phyloP scores from a whole-genome alignment of 1,140 invertebrate species.

The Formica selysi region DNA sequence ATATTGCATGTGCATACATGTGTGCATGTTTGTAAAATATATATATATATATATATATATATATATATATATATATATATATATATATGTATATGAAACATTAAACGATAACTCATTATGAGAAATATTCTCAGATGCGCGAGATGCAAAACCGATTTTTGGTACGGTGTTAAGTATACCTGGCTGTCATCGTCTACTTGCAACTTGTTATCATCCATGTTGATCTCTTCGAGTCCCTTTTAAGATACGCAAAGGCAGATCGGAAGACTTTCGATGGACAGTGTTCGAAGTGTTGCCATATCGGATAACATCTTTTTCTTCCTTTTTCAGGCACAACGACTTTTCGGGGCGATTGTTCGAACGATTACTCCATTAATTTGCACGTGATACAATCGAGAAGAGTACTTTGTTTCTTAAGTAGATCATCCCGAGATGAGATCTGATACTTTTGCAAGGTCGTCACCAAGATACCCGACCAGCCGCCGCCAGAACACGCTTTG shows the following conservation, averaged over 20 bases:
- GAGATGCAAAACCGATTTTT: conserved; percentile 59
- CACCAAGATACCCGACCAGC: not conserved
- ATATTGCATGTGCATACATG: not conserved
- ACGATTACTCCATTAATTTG: not conserved
- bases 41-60: not conserved
- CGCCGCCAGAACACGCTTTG: not conserved
- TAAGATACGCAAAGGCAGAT: not conserved
- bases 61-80: not conserved
- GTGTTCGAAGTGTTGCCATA: not conserved
- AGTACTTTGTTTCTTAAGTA: too few species aligned
- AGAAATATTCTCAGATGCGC: conserved; percentile 59
- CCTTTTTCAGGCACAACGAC: not conserved
- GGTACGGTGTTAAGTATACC: conserved; percentile 70
- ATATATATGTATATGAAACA: conserved; percentile 22
- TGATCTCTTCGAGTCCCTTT: conserved; percentile 16
- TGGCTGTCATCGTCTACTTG: conserved; percentile 75
- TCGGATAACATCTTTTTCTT: conserved; percentile 30
- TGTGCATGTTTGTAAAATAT: not conserved
- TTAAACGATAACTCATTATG: conserved; percentile 55
- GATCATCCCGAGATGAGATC: not conserved
- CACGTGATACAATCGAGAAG: not conserved
- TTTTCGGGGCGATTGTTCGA: not conserved
- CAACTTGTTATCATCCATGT: conserved; percentile 72
- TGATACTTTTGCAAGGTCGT: not conserved
- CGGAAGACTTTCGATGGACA: conserved; percentile 34